A percentile compares a stretch with the other conserved stretches of the same genome.
phyloP scores from a whole-genome alignment of 1,140 invertebrate species.

The Eubasilissa regina region DNA sequence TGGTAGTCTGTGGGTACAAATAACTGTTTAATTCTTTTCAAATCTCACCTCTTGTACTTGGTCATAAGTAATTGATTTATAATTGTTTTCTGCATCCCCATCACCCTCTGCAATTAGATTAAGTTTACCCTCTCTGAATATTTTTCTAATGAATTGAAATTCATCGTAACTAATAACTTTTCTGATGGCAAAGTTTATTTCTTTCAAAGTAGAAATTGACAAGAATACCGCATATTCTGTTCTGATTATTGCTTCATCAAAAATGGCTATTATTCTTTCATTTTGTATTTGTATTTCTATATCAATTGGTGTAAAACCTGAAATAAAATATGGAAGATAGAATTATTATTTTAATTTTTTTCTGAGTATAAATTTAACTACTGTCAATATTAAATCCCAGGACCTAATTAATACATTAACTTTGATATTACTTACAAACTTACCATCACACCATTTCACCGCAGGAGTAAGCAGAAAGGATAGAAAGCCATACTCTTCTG shows the following conservation, averaged over 20 bases:
- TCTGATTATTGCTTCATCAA: slow-evolving; percentile 67
- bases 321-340: slow-evolving; percentile 10
- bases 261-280: slow-evolving; percentile 68
- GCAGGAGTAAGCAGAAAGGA: too few relatives aligned
- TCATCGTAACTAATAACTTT: slow-evolving; percentile 34
- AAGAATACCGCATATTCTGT: slow-evolving; percentile 66
- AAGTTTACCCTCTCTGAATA: slow-evolving; percentile 28
- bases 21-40: not conserved
- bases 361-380: too few relatives aligned
- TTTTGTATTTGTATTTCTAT: slow-evolving; percentile 70
- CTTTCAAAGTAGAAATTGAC: slow-evolving; percentile 15
- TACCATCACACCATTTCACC: too few relatives aligned
- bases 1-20: slow-evolving; percentile 10
- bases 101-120: not conserved
- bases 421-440: too few relatives aligned
- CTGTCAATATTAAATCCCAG: too few relatives aligned
- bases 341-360: not conserved
- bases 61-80: slow-evolving; percentile 48
- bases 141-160: slow-evolving; percentile 39
- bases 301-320: slow-evolving; percentile 65
- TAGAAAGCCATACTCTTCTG: too few relatives aligned
- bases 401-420: too few relatives aligned
- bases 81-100: not conserved
- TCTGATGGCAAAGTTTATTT: slow-evolving; percentile 23
- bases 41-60: slow-evolving; percentile 47